Evolutionary conservation across 2,797 vertebrate genomes (phyloP).

Genomic region (Crax fasciolata): DNA sequence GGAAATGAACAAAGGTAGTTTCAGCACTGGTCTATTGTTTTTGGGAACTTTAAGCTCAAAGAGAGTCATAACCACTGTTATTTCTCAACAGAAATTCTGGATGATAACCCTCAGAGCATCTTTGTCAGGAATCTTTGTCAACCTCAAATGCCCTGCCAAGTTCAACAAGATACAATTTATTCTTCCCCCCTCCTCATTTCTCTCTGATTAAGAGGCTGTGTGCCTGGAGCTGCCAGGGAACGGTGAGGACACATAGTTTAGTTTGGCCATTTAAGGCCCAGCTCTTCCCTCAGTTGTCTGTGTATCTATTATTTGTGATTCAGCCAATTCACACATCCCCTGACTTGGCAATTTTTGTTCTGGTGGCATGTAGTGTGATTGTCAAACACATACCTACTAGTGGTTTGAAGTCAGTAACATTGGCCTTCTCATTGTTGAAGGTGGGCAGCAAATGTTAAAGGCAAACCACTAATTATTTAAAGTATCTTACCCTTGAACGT

Average conservation of each 20-base stretch:
- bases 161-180: not conserved
- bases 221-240: not conserved
- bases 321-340: not conserved
- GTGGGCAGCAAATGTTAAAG: slow-evolving; percentile 10
- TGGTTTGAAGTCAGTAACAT: not conserved
- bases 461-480: slow-evolving; percentile 48
- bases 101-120: not conserved
- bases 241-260: not conserved
- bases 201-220: not conserved
- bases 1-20: slow-evolving; percentile 4
- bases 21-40: not conserved
- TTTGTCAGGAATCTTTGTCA: not conserved
- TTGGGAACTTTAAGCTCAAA: slow-evolving; percentile 4
- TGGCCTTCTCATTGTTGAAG: not conserved
- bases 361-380: not conserved
- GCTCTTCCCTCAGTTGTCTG: not conserved
- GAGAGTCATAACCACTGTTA: not conserved
- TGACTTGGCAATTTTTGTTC: not conserved
- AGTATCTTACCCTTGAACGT: slow-evolving; percentile 15
- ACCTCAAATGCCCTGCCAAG: not conserved
- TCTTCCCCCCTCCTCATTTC: not conserved
- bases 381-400: not conserved
- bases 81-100: slow-evolving; percentile 9
- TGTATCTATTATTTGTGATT: fast-evolving
- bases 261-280: not conserved